Evolutionary conservation across 2,888 invertebrate species (phyloP).

Genomic region (Hanleya hanleyi): DNA sequence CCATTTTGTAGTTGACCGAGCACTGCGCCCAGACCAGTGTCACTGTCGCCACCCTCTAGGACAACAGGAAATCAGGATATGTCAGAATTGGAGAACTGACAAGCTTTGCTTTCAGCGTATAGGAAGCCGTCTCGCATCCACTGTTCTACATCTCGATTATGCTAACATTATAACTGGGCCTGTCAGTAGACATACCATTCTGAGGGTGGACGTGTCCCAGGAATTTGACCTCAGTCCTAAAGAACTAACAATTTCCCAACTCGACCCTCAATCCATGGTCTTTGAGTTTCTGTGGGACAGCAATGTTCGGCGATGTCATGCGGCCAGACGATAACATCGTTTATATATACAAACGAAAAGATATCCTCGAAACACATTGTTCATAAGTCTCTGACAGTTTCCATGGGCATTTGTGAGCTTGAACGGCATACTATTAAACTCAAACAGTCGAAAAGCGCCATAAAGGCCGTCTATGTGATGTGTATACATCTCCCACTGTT

Average conservation of each 20-base stretch:
- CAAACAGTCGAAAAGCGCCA: slow-evolving; percentile 25
- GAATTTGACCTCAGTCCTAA: slow-evolving; percentile 27
- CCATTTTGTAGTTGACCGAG: slow-evolving; percentile 24
- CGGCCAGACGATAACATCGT: slow-evolving; percentile 25
- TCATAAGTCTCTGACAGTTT: slow-evolving; percentile 29
- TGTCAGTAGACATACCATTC: slow-evolving; percentile 16
- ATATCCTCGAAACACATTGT: slow-evolving; percentile 20
- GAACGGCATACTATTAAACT: no score
- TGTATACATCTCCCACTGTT: no score
- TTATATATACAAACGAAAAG: slow-evolving; percentile 22
- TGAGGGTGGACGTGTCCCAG: slow-evolving; percentile 33
- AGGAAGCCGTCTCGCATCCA: slow-evolving; percentile 25
- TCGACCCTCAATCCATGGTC: slow-evolving; percentile 33
- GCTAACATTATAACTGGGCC: background rate
- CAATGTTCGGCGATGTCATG: slow-evolving; percentile 18
- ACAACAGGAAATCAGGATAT: slow-evolving; percentile 29
- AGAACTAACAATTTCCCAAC: slow-evolving; percentile 32
- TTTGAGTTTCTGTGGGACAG: slow-evolving; percentile 18
- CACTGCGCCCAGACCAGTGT: slow-evolving; percentile 26
- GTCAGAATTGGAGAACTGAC: slow-evolving; percentile 30
- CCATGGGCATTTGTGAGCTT: slow-evolving; percentile 14
- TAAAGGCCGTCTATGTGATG: slow-evolving; percentile 38
- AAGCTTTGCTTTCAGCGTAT: no score
- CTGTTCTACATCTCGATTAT: slow-evolving; percentile 14
- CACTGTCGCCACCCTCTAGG: slow-evolving; percentile 21